Evolutionary conservation across 2,113 vertebrate genomes (phyloP), one percentile per base, ranked within the genome.

Genomic region (Pseudopipra pipra): DNA sequence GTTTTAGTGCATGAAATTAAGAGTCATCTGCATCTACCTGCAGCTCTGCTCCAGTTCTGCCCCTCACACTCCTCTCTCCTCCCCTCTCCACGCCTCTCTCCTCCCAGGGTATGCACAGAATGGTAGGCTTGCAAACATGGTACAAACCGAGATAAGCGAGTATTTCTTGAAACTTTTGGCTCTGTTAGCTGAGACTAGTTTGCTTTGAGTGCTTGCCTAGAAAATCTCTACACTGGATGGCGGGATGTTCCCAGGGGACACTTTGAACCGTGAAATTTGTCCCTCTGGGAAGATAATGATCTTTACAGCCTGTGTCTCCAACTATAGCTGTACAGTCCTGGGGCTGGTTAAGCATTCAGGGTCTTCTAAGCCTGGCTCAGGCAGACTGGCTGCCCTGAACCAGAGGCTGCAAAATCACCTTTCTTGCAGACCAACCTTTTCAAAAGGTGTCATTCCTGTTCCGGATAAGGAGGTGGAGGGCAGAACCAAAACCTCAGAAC

Each of bases 201-300:
- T 92, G 27, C 35, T 87, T 84, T 87, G 65, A 41, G 89, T 72
- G 22, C 68, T 84, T 77, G 59, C 59, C 72, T 93, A 71, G 72
- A 70, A 78, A 83, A 84, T 49, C 14, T 2, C n/a, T 77, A 55
- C 33, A 9, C 25, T 39, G 72, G 28, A 27, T 66, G 55, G 46
- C 0, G 0, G 51, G 68, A 84, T 71, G 46, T 71, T 80, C 83
- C 80, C n/a, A 5, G 56, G 54, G 71, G 73, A 72, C 13, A 46
- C 19, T 65, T 28, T 74, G 76, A 77, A 76, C 70, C 31, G 30
- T 92, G 73, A 87, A 87, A 78, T 80, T 75, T 78, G 61, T 87
- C 47, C 65, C 52, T 75, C 52, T 87, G 67, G 61, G 73, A 61
- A 72, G 74, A 41, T 59, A 63, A 87, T 12, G 15, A 55, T 67